Evolutionary conservation across 2,113 vertebrate genomes (phyloP).

Genomic region (Chloropsis cyanopogon): DNA sequence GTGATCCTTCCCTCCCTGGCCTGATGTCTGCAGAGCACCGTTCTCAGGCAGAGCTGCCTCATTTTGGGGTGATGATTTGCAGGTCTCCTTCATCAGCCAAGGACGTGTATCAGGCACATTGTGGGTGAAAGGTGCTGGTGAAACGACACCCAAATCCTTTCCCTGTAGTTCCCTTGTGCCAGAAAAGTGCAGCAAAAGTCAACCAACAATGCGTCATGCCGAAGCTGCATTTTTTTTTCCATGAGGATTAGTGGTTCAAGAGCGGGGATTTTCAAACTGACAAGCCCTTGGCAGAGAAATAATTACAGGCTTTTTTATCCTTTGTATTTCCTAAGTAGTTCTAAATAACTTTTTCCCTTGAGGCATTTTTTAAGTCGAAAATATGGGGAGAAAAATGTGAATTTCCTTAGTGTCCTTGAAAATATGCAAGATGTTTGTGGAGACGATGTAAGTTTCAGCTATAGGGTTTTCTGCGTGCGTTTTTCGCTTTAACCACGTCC

Average conservation of each 20-base stretch:
- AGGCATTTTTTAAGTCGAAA: slow-evolving; percentile 2
- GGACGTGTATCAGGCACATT: fast-evolving
- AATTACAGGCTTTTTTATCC: slow-evolving; percentile 52
- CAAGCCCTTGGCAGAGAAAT: slow-evolving; percentile 65
- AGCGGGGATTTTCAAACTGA: slow-evolving; percentile 58
- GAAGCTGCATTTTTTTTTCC: background rate
- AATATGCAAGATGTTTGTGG: slow-evolving; percentile 8
- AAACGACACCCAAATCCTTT: background rate
- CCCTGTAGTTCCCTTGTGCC: background rate
- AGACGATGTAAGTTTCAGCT: background rate
- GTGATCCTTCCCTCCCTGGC: background rate
- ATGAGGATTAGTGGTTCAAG: slow-evolving; percentile 54
- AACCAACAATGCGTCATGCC: background rate
- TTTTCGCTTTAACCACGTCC: background rate
- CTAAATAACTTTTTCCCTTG: slow-evolving; percentile 45
- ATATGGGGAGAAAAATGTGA: background rate
- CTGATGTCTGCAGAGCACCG: background rate
- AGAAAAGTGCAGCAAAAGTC: background rate
- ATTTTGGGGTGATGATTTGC: background rate
- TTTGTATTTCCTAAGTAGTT: slow-evolving; percentile 57
- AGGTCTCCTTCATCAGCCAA: background rate
- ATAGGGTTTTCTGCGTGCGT: background rate
- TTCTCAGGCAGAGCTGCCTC: background rate
- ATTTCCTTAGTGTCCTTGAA: slow-evolving; percentile 42
- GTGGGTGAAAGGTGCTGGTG: background rate